Conservation (phyloP, 53 echinoderm and acorn worm genomes). For the Luidia sarsii region DNA sequence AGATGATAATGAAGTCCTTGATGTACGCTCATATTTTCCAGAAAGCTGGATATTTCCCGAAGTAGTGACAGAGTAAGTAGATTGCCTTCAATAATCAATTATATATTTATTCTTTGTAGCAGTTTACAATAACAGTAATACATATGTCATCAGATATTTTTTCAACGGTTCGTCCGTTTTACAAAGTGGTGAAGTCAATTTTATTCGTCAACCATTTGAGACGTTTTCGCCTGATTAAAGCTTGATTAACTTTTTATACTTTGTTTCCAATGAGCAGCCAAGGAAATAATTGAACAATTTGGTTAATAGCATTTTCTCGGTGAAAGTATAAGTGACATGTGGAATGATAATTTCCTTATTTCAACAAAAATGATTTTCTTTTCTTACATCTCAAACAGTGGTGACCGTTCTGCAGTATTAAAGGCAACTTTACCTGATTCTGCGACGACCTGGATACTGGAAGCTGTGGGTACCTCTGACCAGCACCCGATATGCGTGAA, state of each 20-base stretch:
- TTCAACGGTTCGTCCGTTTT: too few relatives aligned
- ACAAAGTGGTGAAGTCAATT: too few relatives aligned
- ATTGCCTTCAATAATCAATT: too few relatives aligned
- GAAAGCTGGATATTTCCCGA: constrained; percentile 90
- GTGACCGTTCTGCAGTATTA: neutral
- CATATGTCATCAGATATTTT: too few relatives aligned
- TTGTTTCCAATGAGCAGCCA: too few relatives aligned
- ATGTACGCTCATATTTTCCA: constrained; percentile 22
- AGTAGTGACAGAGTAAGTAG: constrained; percentile 65
- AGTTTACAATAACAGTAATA: too few relatives aligned
- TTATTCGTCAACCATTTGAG: too few relatives aligned
- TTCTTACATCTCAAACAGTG: neutral
- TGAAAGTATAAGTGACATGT: neutral
- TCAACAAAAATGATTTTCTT: neutral
- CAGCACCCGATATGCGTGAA: constrained; percentile 77
- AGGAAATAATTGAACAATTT: too few relatives aligned
- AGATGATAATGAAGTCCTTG: neutral
- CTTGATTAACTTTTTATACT: too few relatives aligned
- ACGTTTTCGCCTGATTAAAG: too few relatives aligned
- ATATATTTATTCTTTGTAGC: too few relatives aligned
- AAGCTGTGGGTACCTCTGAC: constrained; percentile 73
- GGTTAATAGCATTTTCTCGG: too few relatives aligned
- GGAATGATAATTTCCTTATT: neutral
- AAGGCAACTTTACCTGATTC: constrained; percentile 61
- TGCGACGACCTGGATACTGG: constrained; percentile 84